These are phyloP conservation scores for Rhinoraja longicauda DNA, from an alignment of 2,797 vertebrate species.

Conservation along the genomic window DNA sequence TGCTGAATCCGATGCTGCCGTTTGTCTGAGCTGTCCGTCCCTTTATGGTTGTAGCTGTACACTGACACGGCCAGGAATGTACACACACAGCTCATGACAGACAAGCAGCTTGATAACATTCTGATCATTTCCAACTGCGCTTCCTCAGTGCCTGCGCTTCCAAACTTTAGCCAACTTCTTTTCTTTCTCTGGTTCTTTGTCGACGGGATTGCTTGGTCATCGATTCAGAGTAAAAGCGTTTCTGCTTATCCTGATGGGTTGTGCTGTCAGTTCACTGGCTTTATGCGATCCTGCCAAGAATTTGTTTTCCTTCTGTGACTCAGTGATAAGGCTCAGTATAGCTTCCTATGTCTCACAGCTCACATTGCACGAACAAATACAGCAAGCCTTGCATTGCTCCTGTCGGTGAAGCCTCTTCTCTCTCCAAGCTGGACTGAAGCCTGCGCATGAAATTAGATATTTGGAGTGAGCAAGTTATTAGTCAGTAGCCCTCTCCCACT, in stretches of 20 bases:
- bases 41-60: slow-evolving; percentile 40
- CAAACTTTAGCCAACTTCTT: slow-evolving; percentile 2
- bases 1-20: slow-evolving; percentile 66
- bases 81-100: slow-evolving; percentile 53
- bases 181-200: slow-evolving; percentile 22
- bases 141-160: background rate
- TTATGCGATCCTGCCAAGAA: slow-evolving; percentile 29
- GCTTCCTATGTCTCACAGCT: slow-evolving; percentile 51
- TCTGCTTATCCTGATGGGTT: slow-evolving; percentile 6
- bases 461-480: background rate
- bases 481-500: background rate
- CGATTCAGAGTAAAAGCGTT: background rate
- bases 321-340: slow-evolving; percentile 49
- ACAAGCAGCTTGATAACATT: slow-evolving; percentile 49
- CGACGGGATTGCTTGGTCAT: slow-evolving; percentile 12
- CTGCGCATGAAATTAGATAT: background rate
- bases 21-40: slow-evolving; percentile 51
- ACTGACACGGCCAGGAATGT: slow-evolving; percentile 17
- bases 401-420: slow-evolving; percentile 36
- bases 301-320: slow-evolving; percentile 42
- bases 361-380: slow-evolving; percentile 48
- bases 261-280: slow-evolving; percentile 41
- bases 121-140: slow-evolving; percentile 13
- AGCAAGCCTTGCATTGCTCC: slow-evolving; percentile 49
- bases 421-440: slow-evolving; percentile 40